Evolutionary conservation across 2,888 invertebrate genomes (phyloP).

Genomic region (Hymenopus coronatus): DNA sequence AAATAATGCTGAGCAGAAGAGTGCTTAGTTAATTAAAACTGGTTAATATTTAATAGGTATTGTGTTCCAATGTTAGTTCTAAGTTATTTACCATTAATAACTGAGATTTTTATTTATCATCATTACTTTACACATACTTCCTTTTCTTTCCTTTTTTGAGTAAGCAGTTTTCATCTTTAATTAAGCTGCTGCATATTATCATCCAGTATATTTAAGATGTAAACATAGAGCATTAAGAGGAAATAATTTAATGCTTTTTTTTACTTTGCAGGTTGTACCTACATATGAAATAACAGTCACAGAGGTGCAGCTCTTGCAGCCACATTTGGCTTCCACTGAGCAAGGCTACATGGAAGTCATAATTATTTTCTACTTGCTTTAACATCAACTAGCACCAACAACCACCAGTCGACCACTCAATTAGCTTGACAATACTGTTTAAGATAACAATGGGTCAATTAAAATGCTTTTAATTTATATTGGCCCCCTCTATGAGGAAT

Average conservation of each 20-base stretch:
- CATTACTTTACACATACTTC: too few species aligned
- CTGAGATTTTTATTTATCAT: too few species aligned
- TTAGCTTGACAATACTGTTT: slow-evolving; percentile 10
- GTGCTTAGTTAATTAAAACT: too few species aligned
- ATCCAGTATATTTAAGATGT: too few species aligned
- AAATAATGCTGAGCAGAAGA: too few species aligned
- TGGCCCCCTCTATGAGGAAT: slow-evolving; percentile 4
- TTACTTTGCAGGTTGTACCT: neutral
- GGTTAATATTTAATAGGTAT: too few species aligned
- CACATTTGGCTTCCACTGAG: neutral
- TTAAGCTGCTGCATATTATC: too few species aligned
- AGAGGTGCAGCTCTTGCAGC: slow-evolving; percentile 1
- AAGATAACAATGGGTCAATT: neutral
- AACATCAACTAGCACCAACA: neutral
- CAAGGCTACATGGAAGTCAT: neutral
- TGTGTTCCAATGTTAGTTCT: too few species aligned
- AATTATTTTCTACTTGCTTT: slow-evolving; percentile 10
- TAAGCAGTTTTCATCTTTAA: too few species aligned
- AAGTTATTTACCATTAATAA: too few species aligned
- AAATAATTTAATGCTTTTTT: neutral
- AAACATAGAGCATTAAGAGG: too few species aligned
- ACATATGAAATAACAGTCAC: neutral
- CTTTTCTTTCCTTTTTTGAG: too few species aligned
- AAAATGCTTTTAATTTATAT: neutral
- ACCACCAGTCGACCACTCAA: slow-evolving; percentile 2